phyloP scores from a whole-genome alignment of 1,140 invertebrate species.

The Drosophila parabipectinata region DNA sequence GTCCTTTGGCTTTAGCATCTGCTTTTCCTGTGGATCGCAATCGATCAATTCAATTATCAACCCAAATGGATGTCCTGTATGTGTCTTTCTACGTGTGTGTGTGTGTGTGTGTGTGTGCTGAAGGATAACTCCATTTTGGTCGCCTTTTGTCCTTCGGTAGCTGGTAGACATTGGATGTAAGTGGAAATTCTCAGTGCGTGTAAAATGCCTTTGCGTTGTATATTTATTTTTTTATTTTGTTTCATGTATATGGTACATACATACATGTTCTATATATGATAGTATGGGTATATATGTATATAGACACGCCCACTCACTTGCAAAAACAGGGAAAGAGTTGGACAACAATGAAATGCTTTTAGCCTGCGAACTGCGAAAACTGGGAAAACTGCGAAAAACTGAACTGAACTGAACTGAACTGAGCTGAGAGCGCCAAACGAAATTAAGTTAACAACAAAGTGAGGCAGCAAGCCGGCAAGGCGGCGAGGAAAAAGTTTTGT shows the following conservation, averaged over 20 bases:
- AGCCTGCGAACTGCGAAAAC: conserved; percentile 49
- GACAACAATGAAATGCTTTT: conserved; percentile 82
- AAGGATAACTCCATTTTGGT: conserved; percentile 18
- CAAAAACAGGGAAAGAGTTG: conserved; percentile 47
- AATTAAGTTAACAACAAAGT: conserved; percentile 78
- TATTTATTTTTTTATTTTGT: conserved; percentile 11
- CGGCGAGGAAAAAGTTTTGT: conserved; percentile 60
- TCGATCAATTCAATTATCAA: conserved; percentile 45
- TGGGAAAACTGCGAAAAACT: conserved; percentile 4
- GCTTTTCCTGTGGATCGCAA: conserved; percentile 11
- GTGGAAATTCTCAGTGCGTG: conserved; percentile 72
- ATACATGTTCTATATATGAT: background rate
- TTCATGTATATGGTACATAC: background rate
- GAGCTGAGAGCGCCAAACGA: conserved; percentile 55
- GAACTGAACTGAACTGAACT: conserved; percentile 10
- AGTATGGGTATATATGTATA: background rate
- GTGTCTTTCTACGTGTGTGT: background rate
- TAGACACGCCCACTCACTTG: conserved; percentile 47
- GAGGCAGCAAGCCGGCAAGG: conserved; percentile 9
- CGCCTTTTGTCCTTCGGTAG: conserved; percentile 9
- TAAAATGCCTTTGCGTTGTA: conserved; percentile 52
- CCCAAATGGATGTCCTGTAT: conserved; percentile 1
- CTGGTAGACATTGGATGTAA: conserved; percentile 37
- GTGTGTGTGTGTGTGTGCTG: background rate
- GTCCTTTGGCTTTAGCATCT: background rate